phyloP scores from a whole-genome alignment of 2,888 invertebrate genomes.

The Stegana nigrithorax region DNA sequence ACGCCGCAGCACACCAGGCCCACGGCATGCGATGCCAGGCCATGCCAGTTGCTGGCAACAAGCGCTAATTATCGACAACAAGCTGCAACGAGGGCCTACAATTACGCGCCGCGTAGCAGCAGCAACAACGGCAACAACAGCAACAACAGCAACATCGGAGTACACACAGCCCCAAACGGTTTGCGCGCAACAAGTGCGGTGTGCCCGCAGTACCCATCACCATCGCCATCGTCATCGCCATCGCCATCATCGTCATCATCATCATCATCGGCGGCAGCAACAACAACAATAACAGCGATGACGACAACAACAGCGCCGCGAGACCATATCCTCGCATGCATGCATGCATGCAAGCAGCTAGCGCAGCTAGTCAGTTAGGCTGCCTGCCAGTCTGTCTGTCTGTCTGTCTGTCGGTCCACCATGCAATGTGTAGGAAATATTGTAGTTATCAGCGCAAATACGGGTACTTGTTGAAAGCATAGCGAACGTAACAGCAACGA shows the following conservation, averaged over 20 bases:
- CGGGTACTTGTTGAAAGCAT: constrained; percentile 42
- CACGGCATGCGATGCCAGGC: no score
- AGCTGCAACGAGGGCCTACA: constrained; percentile 59
- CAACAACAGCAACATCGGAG: no score
- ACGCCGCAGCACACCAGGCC: constrained; percentile 31
- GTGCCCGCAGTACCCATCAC: no score
- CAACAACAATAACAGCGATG: no score
- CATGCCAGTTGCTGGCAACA: constrained; percentile 50
- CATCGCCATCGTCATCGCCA: no score
- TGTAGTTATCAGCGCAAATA: constrained; percentile 13
- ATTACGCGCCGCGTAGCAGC: constrained; percentile 47
- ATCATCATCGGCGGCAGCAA: no score
- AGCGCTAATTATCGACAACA: constrained; percentile 59
- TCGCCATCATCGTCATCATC: no score
- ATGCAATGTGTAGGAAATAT: constrained; percentile 9
- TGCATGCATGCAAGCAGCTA: no score
- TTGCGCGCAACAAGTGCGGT: not conserved
- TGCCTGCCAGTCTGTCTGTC: no score
- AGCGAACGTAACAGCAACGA: constrained; percentile 25
- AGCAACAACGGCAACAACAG: constrained; percentile 23
- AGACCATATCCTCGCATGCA: constrained; percentile 2
- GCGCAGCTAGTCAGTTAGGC: no score
- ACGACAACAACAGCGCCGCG: no score
- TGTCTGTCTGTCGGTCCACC: not conserved
- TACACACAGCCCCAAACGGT: no score